Base-by-base conservation (phyloP, 1,140 invertebrate species). In the Lycorma delicatula region DNA sequence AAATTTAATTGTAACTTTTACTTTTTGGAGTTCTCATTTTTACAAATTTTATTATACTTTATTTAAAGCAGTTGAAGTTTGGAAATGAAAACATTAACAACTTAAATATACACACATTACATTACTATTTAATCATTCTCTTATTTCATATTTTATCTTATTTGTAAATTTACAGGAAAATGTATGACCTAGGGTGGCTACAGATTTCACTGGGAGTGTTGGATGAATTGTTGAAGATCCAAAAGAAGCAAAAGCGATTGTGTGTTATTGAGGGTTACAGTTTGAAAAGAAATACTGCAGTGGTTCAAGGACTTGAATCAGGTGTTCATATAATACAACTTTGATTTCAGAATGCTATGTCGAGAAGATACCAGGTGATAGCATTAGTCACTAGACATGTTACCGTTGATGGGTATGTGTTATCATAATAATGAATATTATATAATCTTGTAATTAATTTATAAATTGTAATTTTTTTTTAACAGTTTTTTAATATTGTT, bases 151-250 rank as follows among this genome's bases (percentile, higher is more conserved):
- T n/a, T n/a, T n/a, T n/a, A n/a, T n/a, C n/a, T n/a, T n/a, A n/a
- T n/a, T n/a, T n/a, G n/a, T n/a, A n/a, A n/a, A n/a, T n/a, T n/a
- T 74, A 4, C 66, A 82, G 79, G 80, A 82, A 65, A 80, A 79
- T 44, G 70, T 79, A 38, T 70, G 79, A 57, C 79, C 77, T 3
- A 72, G 79, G 47, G 82, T 83, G 48, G 80, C 82, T 4, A 84
- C 83, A 81, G 82, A 84, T 63, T 84, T 83, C 66, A 81, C 81
- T 18, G 81, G 81, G 5, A 75, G 73, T 49, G 75, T 77, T 23
- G 81, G 82, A 5, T 74, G 80, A 44, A 80, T 83, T 63, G 80
- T 84, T 3, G 79, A 82, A 41, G 81, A 83, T 65, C 81, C 81
- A 4, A 73, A 77, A 59, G 81, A 83, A 69, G 81, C 80, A 11